Base-by-base conservation (phyloP, 2,888 invertebrate species). In the Lasioglossum leucozonium region DNA sequence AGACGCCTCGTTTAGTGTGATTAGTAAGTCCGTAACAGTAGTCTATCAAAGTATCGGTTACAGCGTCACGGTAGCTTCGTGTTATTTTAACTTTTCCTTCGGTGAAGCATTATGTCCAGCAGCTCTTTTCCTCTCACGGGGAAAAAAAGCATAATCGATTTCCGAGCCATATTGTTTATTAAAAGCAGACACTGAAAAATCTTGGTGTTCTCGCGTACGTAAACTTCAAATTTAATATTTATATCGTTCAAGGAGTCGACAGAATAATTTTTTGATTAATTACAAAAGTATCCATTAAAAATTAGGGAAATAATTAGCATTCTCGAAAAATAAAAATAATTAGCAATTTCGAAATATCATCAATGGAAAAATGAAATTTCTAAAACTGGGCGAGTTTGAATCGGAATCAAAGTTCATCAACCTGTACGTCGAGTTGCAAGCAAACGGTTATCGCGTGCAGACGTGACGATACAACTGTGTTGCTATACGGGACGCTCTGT, bases 361-460 rank as follows among this genome's bases (percentile, higher is more conserved):
- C 6, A 62, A 62, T 16, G 30, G 16, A 8, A 18, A 34, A 34
- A 34, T 65, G 10, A 26, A 26, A 58, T 10, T 62, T 34, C 18
- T 34, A 18, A 34, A 65, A 18, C 34, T 65, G 0, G 18, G 16
- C 16, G 4, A 10, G 6, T 65, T 18, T 8, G 30, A 65, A 65
- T 65, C 34, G 65, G 65, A 34, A 34, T 18, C 8, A 65, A 34
- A 65, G 65, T 65, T 65, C 65, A 65, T 65, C 65, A 65, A 65
- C 65, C 65, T 18, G 16, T 34, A 34, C 65, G 22, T n/a, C n/a
- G n/a, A 55, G 55, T n/a, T 55, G 8, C 55, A 55, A 65, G 65
- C 65, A 65, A 65, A 65, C 65, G 6, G 65, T 65, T 65, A 65
- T 65, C 65, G 65, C 65, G 65, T 65, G 65, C 65, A 65, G 65